Conservation (phyloP, 2,888 invertebrate genomes). For the Agonopterix arenella region DNA sequence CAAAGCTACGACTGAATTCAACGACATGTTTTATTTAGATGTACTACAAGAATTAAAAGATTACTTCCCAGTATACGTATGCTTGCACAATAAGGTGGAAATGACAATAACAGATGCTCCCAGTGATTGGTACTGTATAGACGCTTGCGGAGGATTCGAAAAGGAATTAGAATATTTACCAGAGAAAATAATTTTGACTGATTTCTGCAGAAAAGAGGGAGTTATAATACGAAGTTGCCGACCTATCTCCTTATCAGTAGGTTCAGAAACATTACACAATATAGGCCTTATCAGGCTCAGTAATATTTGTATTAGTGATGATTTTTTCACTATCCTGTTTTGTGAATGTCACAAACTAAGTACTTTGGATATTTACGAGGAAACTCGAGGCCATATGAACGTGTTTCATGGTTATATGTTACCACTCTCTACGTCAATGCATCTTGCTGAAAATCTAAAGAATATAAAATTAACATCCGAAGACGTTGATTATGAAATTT, state of each 20-base stretch:
- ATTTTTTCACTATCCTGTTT: slow-evolving; percentile 29
- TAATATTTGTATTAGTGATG: slow-evolving; percentile 25
- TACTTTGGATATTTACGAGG: slow-evolving; percentile 31
- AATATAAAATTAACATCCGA: slow-evolving; percentile 33
- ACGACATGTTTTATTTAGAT: slow-evolving; percentile 22
- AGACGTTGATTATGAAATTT: slow-evolving; percentile 28
- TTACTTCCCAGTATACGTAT: slow-evolving; percentile 34
- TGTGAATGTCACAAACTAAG: slow-evolving; percentile 21
- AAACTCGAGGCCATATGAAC: slow-evolving; percentile 18
- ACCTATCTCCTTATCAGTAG: slow-evolving; percentile 21
- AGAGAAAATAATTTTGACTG: slow-evolving; percentile 28
- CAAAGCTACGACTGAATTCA: slow-evolving; percentile 24
- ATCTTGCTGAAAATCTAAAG: slow-evolving; percentile 23
- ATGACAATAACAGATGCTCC: slow-evolving; percentile 24
- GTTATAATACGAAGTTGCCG: slow-evolving; percentile 17
- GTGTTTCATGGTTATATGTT: slow-evolving; percentile 19
- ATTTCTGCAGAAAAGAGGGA: slow-evolving; percentile 31
- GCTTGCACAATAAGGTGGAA: slow-evolving; percentile 24
- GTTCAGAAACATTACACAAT: slow-evolving; percentile 18
- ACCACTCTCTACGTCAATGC: slow-evolving; percentile 21
- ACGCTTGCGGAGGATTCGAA: slow-evolving; percentile 30
- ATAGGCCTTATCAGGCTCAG: slow-evolving; percentile 30
- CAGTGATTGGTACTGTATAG: slow-evolving; percentile 34
- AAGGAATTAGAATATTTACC: slow-evolving; percentile 21
- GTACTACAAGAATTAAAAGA: slow-evolving; percentile 26